Evolutionary conservation across 37 sponge, comb jelly and placozoan genomes (phyloP).

Genomic region (Aplysina aerophoba): DNA sequence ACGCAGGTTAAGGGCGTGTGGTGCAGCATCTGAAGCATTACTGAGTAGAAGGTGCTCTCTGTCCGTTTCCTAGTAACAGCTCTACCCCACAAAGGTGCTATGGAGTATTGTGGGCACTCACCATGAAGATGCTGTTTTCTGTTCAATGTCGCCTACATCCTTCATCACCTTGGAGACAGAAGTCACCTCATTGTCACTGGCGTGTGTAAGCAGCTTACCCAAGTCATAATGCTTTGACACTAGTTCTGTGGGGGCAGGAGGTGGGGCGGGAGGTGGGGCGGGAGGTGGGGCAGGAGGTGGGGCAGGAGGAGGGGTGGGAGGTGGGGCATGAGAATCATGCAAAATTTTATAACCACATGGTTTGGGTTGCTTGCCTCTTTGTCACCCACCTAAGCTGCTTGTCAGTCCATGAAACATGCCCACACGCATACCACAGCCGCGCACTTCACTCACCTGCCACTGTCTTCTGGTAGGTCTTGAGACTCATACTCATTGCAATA

Average conservation of each 20-base stretch:
- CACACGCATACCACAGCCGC: slow-evolving; percentile 2
- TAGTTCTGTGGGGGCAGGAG: neutral
- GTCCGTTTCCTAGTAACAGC: too few species aligned
- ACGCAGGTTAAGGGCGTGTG: too few species aligned
- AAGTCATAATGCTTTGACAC: slow-evolving; percentile 29
- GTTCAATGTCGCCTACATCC: slow-evolving; percentile 54
- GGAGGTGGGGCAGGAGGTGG: neutral
- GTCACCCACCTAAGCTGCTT: too few species aligned
- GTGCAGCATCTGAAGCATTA: too few species aligned
- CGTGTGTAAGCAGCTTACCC: slow-evolving; percentile 49
- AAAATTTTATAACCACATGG: too few species aligned
- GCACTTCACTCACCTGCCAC: slow-evolving; percentile 5
- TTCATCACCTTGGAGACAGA: slow-evolving; percentile 73
- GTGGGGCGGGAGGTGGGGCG: neutral
- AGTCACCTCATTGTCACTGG: slow-evolving; percentile 71
- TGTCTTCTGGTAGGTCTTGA: slow-evolving; percentile 5
- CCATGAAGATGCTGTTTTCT: slow-evolving; percentile 29
- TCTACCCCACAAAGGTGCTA: too few species aligned
- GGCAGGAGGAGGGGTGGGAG: too few species aligned
- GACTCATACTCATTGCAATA: neutral
- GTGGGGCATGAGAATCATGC: too few species aligned
- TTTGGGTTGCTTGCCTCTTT: too few species aligned
- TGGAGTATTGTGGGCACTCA: neutral
- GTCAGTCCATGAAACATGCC: slow-evolving; percentile 29
- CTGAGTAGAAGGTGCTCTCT: too few species aligned